Percentiles rank a stretch among this genome's conserved stretches.
Conservation (phyloP, 1,140 invertebrate genomes). For the Harlomillsia oculata region DNA sequence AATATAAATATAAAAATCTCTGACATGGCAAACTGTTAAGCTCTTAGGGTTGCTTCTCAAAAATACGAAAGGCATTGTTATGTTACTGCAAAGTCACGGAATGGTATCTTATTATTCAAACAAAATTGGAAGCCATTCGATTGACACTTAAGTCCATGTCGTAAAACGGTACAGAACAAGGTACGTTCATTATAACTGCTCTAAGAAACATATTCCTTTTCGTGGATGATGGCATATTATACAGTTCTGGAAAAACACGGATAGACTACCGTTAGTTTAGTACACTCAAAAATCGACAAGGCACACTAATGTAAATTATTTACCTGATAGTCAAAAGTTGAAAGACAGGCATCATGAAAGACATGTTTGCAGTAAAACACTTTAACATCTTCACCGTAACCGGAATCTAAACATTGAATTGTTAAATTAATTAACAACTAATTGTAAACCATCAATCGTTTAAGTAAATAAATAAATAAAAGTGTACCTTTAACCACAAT, state of each 20-base stretch:
- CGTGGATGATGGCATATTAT: constrained; percentile 31
- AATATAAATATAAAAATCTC: too few relatives aligned
- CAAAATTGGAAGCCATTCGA: too few relatives aligned
- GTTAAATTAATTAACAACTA: constrained; percentile 23
- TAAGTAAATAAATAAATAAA: constrained; percentile 11
- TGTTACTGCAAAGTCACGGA: too few relatives aligned
- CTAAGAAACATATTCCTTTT: constrained; percentile 28
- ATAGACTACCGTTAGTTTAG: constrained; percentile 1
- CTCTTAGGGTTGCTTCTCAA: too few relatives aligned
- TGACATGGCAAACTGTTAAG: too few relatives aligned
- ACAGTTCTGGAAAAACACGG: constrained; percentile 32
- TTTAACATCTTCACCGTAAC: constrained; percentile 54
- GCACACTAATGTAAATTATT: background rate
- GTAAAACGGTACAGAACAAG: too few relatives aligned
- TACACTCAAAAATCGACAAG: background rate
- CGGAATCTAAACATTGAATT: constrained; percentile 42
- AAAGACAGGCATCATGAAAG: constrained; percentile 77
- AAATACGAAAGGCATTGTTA: too few relatives aligned
- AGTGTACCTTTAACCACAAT: constrained; percentile 56
- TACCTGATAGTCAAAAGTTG: constrained; percentile 37
- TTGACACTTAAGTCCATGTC: too few relatives aligned
- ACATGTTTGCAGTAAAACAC: constrained; percentile 82
- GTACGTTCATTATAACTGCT: constrained; percentile 29
- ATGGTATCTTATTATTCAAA: too few relatives aligned
- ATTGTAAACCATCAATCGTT: constrained; percentile 12